Percentiles rank a stretch among this genome's conserved stretches.
These are phyloP conservation scores for Branchellion lobata DNA, from an alignment of 2,888 invertebrate genomes.

Conservation along the genomic window DNA sequence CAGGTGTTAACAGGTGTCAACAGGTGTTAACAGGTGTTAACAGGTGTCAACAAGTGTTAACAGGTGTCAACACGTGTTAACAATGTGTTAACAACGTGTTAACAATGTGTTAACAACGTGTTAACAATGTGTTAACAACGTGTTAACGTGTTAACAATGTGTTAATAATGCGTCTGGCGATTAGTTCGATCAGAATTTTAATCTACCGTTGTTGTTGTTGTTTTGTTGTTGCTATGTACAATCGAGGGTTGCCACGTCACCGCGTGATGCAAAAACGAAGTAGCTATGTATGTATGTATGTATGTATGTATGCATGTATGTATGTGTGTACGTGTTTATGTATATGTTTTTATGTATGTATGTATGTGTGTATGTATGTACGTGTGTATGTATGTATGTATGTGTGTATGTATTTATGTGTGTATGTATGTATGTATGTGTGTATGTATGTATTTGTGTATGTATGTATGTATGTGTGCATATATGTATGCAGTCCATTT, in stretches of 20 bases:
- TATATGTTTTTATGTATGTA: conserved; percentile 24
- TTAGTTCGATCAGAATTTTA: no score
- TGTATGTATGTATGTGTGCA: conserved; percentile 4
- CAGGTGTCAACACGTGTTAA: no score
- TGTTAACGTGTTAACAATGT: no score
- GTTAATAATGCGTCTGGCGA: no score
- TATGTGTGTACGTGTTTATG: conserved; percentile 24
- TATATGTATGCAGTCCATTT: not conserved
- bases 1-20: no score
- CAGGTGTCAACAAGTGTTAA: no score
- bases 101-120: no score
- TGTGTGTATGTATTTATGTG: not conserved
- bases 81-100: no score
- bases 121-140: no score
- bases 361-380: conserved; percentile 35
- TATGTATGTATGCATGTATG: conserved; percentile 15
- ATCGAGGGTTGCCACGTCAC: no score
- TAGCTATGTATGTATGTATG: conserved; percentile 15
- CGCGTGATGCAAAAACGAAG: not conserved
- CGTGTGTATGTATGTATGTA: not conserved
- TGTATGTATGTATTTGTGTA: not conserved
- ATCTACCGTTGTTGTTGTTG: no score
- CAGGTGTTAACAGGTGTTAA: no score
- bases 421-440: not conserved
- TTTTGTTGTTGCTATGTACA: not conserved